These are phyloP conservation scores for Chascanopsetta lugubris DNA, from an alignment of 2,113 vertebrate genomes.

Conservation along the genomic window DNA sequence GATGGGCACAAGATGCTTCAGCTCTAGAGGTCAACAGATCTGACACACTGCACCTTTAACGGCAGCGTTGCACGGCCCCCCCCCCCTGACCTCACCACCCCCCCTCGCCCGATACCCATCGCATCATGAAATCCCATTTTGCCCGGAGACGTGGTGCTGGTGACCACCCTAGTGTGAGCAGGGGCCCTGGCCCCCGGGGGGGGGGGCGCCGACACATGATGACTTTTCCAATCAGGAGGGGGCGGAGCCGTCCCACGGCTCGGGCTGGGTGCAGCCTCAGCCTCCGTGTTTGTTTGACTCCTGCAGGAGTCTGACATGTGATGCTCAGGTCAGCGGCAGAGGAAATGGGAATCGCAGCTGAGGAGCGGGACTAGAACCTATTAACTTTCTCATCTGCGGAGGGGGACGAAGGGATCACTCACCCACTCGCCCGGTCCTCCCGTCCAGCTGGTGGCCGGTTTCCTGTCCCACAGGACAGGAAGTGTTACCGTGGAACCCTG, in stretches of 20 bases:
- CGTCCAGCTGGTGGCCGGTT: slow-evolving; percentile 53
- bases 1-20: no score
- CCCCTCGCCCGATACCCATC: slow-evolving; percentile 53
- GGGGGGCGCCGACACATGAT: slow-evolving; percentile 78
- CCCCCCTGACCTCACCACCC: no score
- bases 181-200: slow-evolving; percentile 56
- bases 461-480: slow-evolving; percentile 54
- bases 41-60: no score
- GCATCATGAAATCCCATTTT: slow-evolving; percentile 80
- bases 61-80: no score
- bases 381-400: slow-evolving; percentile 58
- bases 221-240: slow-evolving; percentile 85
- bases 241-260: slow-evolving; percentile 26
- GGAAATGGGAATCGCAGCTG: slow-evolving; percentile 86
- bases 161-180: slow-evolving; percentile 82
- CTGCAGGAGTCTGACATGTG: slow-evolving; percentile 79
- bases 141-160: slow-evolving; percentile 67
- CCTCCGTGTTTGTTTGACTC: slow-evolving; percentile 82
- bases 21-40: no score
- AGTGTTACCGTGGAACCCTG: slow-evolving; percentile 26
- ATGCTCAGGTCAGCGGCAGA: slow-evolving; percentile 78
- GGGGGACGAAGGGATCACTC: slow-evolving; percentile 67
- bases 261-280: slow-evolving; percentile 37
- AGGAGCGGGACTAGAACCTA: slow-evolving; percentile 62
- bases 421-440: slow-evolving; percentile 61